These are phyloP conservation scores for Euwallacea fornicatus DNA, from an alignment of 1,140 invertebrate species.

Conservation along the genomic window DNA sequence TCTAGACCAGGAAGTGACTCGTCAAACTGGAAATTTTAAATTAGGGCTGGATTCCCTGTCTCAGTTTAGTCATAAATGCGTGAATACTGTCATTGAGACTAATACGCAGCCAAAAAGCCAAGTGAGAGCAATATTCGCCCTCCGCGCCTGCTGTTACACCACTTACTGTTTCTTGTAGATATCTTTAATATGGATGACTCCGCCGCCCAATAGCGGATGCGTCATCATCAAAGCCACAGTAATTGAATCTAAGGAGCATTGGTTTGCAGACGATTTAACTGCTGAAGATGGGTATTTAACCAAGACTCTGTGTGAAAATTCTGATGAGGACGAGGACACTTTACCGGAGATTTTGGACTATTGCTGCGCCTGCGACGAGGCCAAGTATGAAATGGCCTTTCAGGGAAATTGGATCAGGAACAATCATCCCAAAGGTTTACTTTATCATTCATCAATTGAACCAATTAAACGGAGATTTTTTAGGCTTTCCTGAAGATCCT, in stretches of 20 bases:
- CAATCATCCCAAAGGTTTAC: constrained; percentile 90
- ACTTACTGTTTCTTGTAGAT: constrained; percentile 4
- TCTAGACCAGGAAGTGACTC: constrained; percentile 13
- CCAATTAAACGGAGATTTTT: constrained; percentile 5
- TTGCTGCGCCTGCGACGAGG: constrained; percentile 91
- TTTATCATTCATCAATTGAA: constrained; percentile 7
- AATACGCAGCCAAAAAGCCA: constrained; percentile 69
- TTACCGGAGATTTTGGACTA: constrained; percentile 70
- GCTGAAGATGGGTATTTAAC: constrained; percentile 70
- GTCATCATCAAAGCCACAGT: constrained; percentile 76
- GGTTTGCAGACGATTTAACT: constrained; percentile 84
- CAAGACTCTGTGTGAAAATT: constrained; percentile 78
- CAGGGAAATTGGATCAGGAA: constrained; percentile 96
- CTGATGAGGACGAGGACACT: constrained; percentile 65
- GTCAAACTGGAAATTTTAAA: constrained; percentile 59
- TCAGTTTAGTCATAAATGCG: constrained; percentile 72
- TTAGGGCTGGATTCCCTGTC: constrained; percentile 65
- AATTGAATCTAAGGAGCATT: constrained; percentile 77
- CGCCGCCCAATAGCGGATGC: constrained; percentile 72
- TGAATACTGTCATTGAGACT: constrained; percentile 73
- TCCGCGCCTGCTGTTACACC: not conserved
- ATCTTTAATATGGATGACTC: constrained; percentile 74
- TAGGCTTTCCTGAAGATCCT: constrained; percentile 68
- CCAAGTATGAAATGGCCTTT: constrained; percentile 93
- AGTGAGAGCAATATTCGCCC: constrained; percentile 50